Evolutionary conservation across 2,888 invertebrate species (phyloP).

Genomic region (Acanthacorydalis orientalis): DNA sequence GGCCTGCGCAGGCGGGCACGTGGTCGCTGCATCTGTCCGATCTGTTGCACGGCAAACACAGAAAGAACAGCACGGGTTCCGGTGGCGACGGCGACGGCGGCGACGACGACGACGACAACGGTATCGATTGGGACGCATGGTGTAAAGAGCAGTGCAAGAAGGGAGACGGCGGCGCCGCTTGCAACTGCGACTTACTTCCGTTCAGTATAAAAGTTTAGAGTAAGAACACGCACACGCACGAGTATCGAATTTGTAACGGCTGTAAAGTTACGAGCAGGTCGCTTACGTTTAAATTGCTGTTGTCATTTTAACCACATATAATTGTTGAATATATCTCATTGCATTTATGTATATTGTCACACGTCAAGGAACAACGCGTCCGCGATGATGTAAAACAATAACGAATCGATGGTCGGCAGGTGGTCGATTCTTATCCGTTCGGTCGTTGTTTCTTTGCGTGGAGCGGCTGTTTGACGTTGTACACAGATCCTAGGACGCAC

Average conservation of each 20-base stretch:
- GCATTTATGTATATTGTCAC: too few species aligned
- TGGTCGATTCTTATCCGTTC: too few species aligned
- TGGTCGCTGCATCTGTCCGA: background rate
- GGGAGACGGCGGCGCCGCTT: conserved; percentile 58
- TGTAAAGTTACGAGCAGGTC: background rate
- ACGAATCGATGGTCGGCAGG: too few species aligned
- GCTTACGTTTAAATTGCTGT: background rate
- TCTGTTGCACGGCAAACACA: background rate
- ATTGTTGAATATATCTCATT: background rate
- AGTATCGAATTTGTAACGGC: background rate
- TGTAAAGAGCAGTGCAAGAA: conserved; percentile 46
- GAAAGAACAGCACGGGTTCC: background rate
- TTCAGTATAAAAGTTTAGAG: conserved; percentile 18
- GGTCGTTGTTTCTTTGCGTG: too few species aligned
- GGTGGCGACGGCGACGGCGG: conserved; percentile 9
- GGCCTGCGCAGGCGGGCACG: too few species aligned
- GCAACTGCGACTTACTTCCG: conserved; percentile 55
- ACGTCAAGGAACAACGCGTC: too few species aligned
- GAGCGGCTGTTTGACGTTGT: too few species aligned
- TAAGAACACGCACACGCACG: background rate
- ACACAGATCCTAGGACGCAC: too few species aligned
- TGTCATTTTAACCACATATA: background rate
- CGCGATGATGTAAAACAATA: too few species aligned
- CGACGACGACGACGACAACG: background rate
- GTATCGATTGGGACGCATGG: conserved; percentile 41